Evolutionary conservation across 1,140 invertebrate genomes (phyloP).

Genomic region (Octopus sinensis): DNA sequence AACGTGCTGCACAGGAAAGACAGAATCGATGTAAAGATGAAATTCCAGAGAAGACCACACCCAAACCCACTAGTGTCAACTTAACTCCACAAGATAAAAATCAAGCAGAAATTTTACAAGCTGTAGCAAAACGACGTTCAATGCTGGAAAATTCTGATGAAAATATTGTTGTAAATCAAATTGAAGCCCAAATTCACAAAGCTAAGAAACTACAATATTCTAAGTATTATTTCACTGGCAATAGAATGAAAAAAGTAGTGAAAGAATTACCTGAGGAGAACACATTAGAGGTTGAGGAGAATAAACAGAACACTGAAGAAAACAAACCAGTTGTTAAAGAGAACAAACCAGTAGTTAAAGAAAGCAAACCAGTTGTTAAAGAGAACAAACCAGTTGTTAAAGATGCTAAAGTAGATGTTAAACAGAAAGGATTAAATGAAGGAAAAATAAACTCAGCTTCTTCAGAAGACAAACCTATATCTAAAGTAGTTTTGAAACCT

Average conservation of each 20-base stretch:
- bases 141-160: conserved; percentile 35
- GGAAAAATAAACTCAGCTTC: too few species aligned
- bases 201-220: conserved; percentile 50
- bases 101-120: conserved; percentile 46
- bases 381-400: background rate
- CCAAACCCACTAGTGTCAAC: conserved; percentile 21
- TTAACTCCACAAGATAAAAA: conserved; percentile 25
- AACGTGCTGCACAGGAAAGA: background rate
- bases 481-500: too few species aligned
- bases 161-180: conserved; percentile 39
- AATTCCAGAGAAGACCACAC: conserved; percentile 23
- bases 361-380: background rate
- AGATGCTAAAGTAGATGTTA: conserved; percentile 6
- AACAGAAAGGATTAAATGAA: background rate
- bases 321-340: background rate
- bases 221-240: conserved; percentile 39
- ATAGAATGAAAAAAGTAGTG: background rate
- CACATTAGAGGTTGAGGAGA: conserved; percentile 6
- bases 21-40: conserved; percentile 20
- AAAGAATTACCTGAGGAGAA: conserved; percentile 17
- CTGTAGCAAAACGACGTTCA: conserved; percentile 42
- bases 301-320: background rate
- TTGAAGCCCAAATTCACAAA: conserved; percentile 47
- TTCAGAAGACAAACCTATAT: too few species aligned
- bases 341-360: background rate